Conservation (phyloP, 2,888 invertebrate species). For the Parapristionchus giblindavisi region DNA sequence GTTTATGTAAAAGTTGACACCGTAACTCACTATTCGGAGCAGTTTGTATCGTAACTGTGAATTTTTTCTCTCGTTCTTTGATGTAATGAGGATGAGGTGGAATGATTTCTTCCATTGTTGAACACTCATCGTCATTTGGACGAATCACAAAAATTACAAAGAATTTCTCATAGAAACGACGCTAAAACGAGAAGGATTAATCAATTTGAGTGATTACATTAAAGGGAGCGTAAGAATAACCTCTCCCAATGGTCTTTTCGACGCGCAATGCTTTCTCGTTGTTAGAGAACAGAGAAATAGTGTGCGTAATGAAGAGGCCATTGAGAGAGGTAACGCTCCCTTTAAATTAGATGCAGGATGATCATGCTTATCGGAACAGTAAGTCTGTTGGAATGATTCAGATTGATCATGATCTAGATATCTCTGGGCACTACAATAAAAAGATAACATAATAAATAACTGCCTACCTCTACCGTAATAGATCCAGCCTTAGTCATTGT, state of each 20-base stretch:
- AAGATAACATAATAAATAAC: neutral
- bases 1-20: neutral
- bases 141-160: constrained; percentile 83
- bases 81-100: constrained; percentile 36
- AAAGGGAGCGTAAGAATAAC: too few relatives aligned
- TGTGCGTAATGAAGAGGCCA: too few relatives aligned
- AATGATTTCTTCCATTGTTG: constrained; percentile 44
- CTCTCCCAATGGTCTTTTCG: too few relatives aligned
- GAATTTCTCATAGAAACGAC: constrained; percentile 75
- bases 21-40: constrained; percentile 3
- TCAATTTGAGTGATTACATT: too few relatives aligned
- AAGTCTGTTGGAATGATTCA: neutral
- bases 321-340: too few relatives aligned
- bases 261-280: too few relatives aligned
- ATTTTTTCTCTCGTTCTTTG: constrained; percentile 18
- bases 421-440: neutral
- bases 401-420: neutral
- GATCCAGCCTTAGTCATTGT: constrained; percentile 83
- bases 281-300: too few relatives aligned
- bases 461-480: constrained; percentile 75
- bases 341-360: too few relatives aligned
- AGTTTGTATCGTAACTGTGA: neutral
- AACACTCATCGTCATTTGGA: constrained; percentile 76
- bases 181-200: constrained; percentile 73
- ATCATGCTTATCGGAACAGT: too few relatives aligned